Conservation (phyloP, 2,888 invertebrate species). For the Acleris literana region DNA sequence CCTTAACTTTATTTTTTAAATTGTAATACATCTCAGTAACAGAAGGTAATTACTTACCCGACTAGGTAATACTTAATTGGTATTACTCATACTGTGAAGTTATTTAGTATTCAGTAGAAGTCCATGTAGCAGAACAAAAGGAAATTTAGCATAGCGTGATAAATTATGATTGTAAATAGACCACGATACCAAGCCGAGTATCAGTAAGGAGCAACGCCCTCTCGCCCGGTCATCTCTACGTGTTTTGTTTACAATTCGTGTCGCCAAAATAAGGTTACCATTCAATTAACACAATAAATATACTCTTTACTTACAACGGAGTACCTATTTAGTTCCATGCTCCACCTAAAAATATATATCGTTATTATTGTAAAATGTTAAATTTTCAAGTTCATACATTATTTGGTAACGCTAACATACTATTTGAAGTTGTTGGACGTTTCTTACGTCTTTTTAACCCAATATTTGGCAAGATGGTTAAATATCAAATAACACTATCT, state of each 20-base stretch:
- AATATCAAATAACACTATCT: slow-evolving; percentile 52
- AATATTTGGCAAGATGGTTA: slow-evolving; percentile 34
- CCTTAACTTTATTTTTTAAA: no score
- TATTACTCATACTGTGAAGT: slow-evolving; percentile 7
- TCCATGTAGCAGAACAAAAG: slow-evolving; percentile 27
- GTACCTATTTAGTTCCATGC: not conserved
- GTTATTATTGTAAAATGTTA: not conserved
- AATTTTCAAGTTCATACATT: slow-evolving; percentile 11
- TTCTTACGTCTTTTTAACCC: slow-evolving; percentile 7
- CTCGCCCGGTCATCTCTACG: slow-evolving; percentile 65
- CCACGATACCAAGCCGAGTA: slow-evolving; percentile 47
- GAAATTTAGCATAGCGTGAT: slow-evolving; percentile 35
- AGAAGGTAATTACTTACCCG: no score
- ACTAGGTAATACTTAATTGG: not conserved
- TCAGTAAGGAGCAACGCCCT: slow-evolving; percentile 70
- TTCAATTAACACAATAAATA: slow-evolving; percentile 36
- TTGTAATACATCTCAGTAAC: no score
- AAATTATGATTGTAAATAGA: slow-evolving; percentile 38
- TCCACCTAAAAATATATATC: not conserved
- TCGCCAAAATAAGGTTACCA: slow-evolving; percentile 59
- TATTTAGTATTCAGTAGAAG: slow-evolving; percentile 15
- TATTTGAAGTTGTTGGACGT: slow-evolving; percentile 11
- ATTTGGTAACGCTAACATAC: not conserved
- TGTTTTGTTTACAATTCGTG: slow-evolving; percentile 64
- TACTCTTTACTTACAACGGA: not conserved